Conservation (phyloP, 2,113 vertebrate genomes). For the Apodemus sylvaticus region DNA sequence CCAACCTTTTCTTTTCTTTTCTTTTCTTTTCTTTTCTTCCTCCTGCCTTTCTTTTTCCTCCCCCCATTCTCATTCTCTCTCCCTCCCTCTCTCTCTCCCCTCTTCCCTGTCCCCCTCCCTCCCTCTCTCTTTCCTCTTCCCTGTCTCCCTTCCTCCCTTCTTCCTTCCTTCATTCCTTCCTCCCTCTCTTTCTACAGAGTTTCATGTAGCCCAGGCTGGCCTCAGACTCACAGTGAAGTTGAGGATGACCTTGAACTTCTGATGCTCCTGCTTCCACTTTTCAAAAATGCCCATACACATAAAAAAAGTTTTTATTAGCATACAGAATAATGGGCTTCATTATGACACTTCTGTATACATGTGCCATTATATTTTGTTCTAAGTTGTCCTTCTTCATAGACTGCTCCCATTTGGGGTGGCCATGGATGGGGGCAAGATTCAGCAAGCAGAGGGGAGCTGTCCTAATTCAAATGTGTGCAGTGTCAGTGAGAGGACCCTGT, state of each 20-base stretch:
- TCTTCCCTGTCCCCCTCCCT: no score
- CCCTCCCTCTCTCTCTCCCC: not conserved
- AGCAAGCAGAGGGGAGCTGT: not conserved
- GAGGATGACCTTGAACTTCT: not conserved
- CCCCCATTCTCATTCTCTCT: no score
- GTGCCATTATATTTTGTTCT: not conserved
- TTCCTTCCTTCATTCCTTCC: no score
- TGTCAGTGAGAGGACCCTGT: rapidly evolving
- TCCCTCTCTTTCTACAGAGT: not conserved
- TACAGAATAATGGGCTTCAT: not conserved
- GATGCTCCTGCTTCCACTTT: not conserved
- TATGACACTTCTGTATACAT: not conserved
- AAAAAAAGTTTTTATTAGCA: not conserved
- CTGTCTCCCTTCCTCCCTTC: not conserved
- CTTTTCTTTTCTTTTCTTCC: not conserved
- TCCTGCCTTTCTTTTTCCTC: not conserved
- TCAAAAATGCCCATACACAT: not conserved
- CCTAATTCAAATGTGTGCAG: not conserved
- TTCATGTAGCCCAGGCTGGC: not conserved
- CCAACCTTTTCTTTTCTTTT: not conserved
- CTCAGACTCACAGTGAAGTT: not conserved
- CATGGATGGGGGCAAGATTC: not conserved
- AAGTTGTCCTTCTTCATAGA: not conserved
- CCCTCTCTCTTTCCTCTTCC: not conserved
- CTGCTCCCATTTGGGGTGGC: not conserved